Conservation (phyloP, 2,888 invertebrate genomes). For the Scrobipalpa atriplicella region DNA sequence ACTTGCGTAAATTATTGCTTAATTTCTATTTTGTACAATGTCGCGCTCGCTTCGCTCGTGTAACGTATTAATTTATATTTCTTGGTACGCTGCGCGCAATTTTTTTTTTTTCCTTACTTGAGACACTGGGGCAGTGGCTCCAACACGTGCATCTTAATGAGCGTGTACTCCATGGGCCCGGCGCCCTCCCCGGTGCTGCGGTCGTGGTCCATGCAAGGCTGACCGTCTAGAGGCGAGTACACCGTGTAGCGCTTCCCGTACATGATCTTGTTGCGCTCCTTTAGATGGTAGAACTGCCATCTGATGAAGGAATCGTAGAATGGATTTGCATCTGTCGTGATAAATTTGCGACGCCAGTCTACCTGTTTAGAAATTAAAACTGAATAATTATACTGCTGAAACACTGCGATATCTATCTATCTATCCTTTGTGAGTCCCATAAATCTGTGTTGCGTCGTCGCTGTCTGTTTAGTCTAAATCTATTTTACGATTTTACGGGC, state of each 20-base stretch:
- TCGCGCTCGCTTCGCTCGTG: too few relatives aligned
- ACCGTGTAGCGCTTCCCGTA: slow-evolving; percentile 99
- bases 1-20: too few relatives aligned
- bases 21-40: too few relatives aligned
- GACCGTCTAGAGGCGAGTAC: slow-evolving; percentile 97
- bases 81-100: too few relatives aligned
- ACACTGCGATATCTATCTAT: too few relatives aligned
- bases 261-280: slow-evolving; percentile 93
- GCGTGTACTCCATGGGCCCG: slow-evolving; percentile 98
- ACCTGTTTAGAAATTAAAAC: slow-evolving; percentile 81
- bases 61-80: too few relatives aligned
- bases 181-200: slow-evolving; percentile 98
- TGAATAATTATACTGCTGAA: not conserved
- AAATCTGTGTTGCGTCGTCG: too few relatives aligned
- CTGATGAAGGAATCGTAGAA: slow-evolving; percentile 98
- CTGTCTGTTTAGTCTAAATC: too few relatives aligned
- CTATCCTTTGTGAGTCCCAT: too few relatives aligned
- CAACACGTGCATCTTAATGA: slow-evolving; percentile 95
- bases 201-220: slow-evolving; percentile 99
- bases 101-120: slow-evolving; percentile 82
- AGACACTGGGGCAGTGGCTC: slow-evolving; percentile 88
- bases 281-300: slow-evolving; percentile 97
- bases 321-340: slow-evolving; percentile 98
- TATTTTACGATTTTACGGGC: too few relatives aligned
- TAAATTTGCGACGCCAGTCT: slow-evolving; percentile 99